Evolutionary conservation across 1,140 invertebrate genomes (phyloP).

Genomic region (Tetragonula clypearis): DNA sequence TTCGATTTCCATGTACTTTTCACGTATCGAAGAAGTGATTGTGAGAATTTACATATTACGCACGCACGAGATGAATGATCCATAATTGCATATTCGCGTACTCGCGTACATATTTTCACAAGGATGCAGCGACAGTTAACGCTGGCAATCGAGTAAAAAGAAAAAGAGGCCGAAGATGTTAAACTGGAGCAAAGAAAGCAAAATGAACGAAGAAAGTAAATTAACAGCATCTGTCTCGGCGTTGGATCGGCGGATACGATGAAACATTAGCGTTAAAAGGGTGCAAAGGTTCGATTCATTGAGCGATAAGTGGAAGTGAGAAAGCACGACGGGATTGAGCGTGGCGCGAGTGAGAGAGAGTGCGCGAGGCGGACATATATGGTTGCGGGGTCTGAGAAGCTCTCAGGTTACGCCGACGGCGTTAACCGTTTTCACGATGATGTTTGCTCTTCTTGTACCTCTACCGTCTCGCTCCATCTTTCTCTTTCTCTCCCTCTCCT

Average conservation of each 20-base stretch:
- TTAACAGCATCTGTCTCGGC: background rate
- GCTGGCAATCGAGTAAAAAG: no score
- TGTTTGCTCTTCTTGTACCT: slow-evolving; percentile 48
- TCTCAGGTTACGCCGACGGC: slow-evolving; percentile 80
- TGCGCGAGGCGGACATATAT: slow-evolving; percentile 80
- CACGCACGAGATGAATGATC: background rate
- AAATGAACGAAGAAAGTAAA: slow-evolving; percentile 14
- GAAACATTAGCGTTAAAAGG: background rate
- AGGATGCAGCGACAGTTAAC: background rate
- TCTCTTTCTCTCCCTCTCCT: slow-evolving; percentile 27
- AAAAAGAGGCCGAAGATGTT: background rate
- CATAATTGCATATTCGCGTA: no score
- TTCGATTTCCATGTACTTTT: background rate
- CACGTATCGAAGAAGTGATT: background rate
- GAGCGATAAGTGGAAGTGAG: slow-evolving; percentile 52
- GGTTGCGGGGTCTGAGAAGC: slow-evolving; percentile 77
- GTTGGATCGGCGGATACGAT: background rate
- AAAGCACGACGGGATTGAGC: slow-evolving; percentile 42
- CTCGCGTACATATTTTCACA: slow-evolving; percentile 5
- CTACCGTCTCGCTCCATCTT: slow-evolving; percentile 26
- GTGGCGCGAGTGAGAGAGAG: slow-evolving; percentile 64
- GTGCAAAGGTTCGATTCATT: background rate
- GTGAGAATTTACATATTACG: background rate
- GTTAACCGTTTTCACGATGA: slow-evolving; percentile 76
- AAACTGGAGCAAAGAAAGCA: background rate